Base-by-base conservation (phyloP, 2,888 invertebrate species). In the Nemurella pictetii region DNA sequence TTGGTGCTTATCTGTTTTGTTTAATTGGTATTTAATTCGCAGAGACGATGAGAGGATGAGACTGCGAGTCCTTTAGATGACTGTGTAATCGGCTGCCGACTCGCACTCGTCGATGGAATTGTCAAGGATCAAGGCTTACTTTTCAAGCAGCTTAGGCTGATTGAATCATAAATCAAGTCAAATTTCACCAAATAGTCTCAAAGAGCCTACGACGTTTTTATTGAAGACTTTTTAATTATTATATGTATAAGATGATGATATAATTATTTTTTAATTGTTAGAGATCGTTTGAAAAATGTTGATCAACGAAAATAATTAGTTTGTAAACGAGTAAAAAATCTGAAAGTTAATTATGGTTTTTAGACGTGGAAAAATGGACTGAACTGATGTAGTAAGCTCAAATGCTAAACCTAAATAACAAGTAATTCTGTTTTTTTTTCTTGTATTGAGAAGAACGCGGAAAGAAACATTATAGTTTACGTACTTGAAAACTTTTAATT, bases 251-350 rank as follows among this genome's bases (percentile, higher is more conserved):
- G 28, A 28, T 27, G 75, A 27, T 75, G 26, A 75, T 27, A 75
- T 75, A 75, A 75, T 75, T 27, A 75, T 75, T 75, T 75, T 27
- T 28, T 55, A 55, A 55, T 55, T 55, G 55, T 55, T 55, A 1
- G 55, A 55, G 55, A 78, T 15, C 30, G n/a, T 28, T 30, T 78
- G 26, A 27, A 78, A 78, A 78, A 78, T 78, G 28, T 78, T 78
- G 78, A 78, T 78, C 28, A 78, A 78, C 78, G 29, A 78, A 78
- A 78, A 78, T 78, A 78, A 78, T 78, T 78, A 78, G 28, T 29
- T 28, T 29, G 30, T n/a, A 78, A 30, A 30, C 26, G 2, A 30
- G 28, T n/a, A 78, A 28, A 28, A 30, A 78, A 78, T 32, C 3
- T 32, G 32, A 32, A 55, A 55, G 55, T 55, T 55, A 55, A 55